These are phyloP conservation scores for Antidorcas marsupialis DNA, from an alignment of 2,113 vertebrate genomes.

Conservation along the genomic window DNA sequence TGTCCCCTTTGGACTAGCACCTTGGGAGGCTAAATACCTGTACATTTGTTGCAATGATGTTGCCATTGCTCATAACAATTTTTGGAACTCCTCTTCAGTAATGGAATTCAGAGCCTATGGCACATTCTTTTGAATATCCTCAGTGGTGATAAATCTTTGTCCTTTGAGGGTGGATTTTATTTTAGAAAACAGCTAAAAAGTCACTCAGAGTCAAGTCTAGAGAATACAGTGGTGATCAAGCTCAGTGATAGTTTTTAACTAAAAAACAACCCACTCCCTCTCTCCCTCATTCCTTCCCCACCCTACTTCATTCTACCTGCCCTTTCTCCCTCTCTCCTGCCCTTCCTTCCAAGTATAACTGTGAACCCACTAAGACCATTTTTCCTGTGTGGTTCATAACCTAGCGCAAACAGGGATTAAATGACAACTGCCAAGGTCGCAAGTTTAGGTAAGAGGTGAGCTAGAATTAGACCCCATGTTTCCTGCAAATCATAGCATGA, in stretches of 20 bases:
- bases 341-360: neutral
- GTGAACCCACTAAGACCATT: neutral
- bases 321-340: neutral
- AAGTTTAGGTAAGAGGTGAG: neutral
- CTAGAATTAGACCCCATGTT: neutral
- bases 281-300: neutral
- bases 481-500: neutral
- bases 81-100: slow-evolving; percentile 27
- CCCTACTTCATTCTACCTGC: neutral
- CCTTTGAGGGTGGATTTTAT: slow-evolving; percentile 24
- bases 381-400: neutral
- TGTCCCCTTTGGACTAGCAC: slow-evolving; percentile 33
- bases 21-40: slow-evolving; percentile 2
- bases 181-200: slow-evolving; percentile 22
- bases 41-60: slow-evolving; percentile 6
- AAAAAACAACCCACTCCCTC: neutral
- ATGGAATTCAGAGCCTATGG: neutral
- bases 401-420: slow-evolving; percentile 4
- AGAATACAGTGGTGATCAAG: slow-evolving; percentile 12
- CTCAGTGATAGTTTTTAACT: neutral
- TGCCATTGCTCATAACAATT: slow-evolving; percentile 5
- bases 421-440: neutral
- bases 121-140: slow-evolving; percentile 28
- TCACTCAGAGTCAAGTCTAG: neutral
- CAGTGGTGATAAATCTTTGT: slow-evolving; percentile 28